Evolutionary conservation across 2,888 invertebrate species (phyloP).

Genomic region (Oxystoma pomonae): DNA sequence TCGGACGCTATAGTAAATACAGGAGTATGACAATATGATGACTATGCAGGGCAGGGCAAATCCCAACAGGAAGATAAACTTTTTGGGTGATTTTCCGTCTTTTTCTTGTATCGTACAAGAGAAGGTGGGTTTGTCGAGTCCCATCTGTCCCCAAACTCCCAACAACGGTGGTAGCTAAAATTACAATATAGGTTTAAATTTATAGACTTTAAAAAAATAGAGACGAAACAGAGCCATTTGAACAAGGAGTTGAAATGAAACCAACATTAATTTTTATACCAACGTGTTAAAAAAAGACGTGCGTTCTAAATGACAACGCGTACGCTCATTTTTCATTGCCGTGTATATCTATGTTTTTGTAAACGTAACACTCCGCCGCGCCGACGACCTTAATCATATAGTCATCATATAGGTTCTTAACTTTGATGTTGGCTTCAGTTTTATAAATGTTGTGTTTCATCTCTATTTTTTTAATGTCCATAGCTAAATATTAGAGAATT

Average conservation of each 20-base stretch:
- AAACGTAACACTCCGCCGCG: too few species aligned
- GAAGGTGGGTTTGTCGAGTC: conserved; percentile 74
- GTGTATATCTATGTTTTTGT: too few species aligned
- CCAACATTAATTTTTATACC: too few species aligned
- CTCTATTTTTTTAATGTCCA: not conserved
- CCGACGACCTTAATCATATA: too few species aligned
- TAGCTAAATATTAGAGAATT: not conserved
- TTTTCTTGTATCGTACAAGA: conserved; percentile 85
- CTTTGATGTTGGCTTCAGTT: too few species aligned
- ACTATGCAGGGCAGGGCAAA: conserved; percentile 81
- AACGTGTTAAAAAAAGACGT: too few species aligned
- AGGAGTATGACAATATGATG: conserved; percentile 80
- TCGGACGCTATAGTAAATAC: conserved; percentile 78
- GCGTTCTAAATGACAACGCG: too few species aligned
- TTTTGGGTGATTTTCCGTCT: conserved; percentile 76
- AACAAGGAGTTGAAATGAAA: too few species aligned
- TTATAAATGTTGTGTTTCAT: not conserved
- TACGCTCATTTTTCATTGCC: too few species aligned
- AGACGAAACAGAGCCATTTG: too few species aligned
- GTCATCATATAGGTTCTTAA: too few species aligned
- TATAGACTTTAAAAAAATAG: too few species aligned
- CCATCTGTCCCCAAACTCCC: conserved; percentile 81
- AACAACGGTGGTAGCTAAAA: conserved; percentile 71
- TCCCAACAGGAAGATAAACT: conserved; percentile 76
- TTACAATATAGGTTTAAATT: conserved; percentile 9